A percentile compares a stretch with the other conserved stretches of the same genome.
Conservation (phyloP, 2,888 invertebrate species). For the Drosophila rellima region DNA sequence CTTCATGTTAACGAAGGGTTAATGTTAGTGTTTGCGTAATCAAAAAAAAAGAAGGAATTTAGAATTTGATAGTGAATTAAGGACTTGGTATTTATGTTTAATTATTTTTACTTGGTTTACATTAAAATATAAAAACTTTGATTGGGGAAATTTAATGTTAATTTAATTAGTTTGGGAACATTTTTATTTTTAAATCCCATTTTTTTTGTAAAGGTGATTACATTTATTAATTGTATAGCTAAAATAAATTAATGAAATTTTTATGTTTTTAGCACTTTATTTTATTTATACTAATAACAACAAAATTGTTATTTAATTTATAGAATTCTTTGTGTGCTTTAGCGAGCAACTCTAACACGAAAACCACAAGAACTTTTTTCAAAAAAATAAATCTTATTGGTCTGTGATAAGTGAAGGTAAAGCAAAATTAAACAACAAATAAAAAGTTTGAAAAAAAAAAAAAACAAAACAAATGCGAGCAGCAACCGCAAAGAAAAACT, state of each 20-base stretch:
- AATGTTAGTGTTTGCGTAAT: slow-evolving; percentile 13
- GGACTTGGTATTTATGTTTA: neutral
- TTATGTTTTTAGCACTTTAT: too few species aligned
- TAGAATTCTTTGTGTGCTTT: slow-evolving; percentile 23
- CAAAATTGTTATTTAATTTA: slow-evolving; percentile 1
- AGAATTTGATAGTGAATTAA: neutral
- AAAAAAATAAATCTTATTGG: slow-evolving; percentile 71
- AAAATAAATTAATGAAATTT: too few species aligned
- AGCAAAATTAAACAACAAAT: slow-evolving; percentile 58
- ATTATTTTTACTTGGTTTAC: neutral
- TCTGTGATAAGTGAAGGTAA: slow-evolving; percentile 85
- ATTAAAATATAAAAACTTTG: too few species aligned
- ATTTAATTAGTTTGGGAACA: too few species aligned
- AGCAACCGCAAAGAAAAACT: slow-evolving; percentile 64
- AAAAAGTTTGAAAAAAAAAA: slow-evolving; percentile 35
- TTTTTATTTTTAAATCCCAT: too few species aligned
- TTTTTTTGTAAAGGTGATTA: too few species aligned
- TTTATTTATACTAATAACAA: neutral
- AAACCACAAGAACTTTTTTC: slow-evolving; percentile 59
- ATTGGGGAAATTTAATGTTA: too few species aligned
- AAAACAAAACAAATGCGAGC: slow-evolving; percentile 51
- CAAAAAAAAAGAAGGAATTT: slow-evolving; percentile 17
- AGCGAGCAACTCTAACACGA: slow-evolving; percentile 27
- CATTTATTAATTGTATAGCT: neutral
- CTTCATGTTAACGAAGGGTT: slow-evolving; percentile 11